Evolutionary conservation across 2,797 vertebrate genomes (phyloP), one percentile per base, ranked within the genome.

Genomic region (Pangasius larnaudii): DNA sequence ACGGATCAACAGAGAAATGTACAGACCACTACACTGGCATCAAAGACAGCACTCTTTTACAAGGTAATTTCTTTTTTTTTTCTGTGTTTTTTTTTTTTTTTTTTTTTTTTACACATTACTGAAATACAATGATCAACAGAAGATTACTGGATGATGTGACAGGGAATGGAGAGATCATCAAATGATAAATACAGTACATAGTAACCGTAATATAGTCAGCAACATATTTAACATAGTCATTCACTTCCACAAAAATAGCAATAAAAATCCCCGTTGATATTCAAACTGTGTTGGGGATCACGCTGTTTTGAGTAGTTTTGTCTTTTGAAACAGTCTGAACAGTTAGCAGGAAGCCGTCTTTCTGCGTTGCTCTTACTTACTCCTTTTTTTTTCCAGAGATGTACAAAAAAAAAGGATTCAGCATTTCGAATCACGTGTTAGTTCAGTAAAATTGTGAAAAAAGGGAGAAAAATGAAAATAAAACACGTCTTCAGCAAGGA

Each of bases 11-110:
- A 92, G 87, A 93, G 88, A 92, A 91, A 94, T 94, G 94, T 88
- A 88, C 89, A 95, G 94, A 94, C 95, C 95, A 96, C 97, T 97
- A 97, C 92, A 95, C 96, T 96, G 97, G 95, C 94, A 96, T 97
- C 96, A 97, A 91, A 96, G 96, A 98, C 96, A 95, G 96, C 96
- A 98, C 97, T 93, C 95, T 89, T 90, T 95, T 96, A 97, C 96
- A 95, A 96, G 96, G 96, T 90, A 83, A 92, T 88, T 90, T 95
- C 95, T 96, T n/a, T 96, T 63, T 95, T 77, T 87, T 59, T 59
- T 78, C 86, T 96, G 8, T 46, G 1, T 46, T 46, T 46, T 1
- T 8, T 46, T 9, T 59, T 46, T 74, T 85, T 58, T 36, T 75
- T 85, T 75, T 72, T 81, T 89, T 96, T 96, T 96, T 95, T 95